Base-by-base conservation (phyloP, 2,113 vertebrate species). In the Pungitius pungitius region DNA sequence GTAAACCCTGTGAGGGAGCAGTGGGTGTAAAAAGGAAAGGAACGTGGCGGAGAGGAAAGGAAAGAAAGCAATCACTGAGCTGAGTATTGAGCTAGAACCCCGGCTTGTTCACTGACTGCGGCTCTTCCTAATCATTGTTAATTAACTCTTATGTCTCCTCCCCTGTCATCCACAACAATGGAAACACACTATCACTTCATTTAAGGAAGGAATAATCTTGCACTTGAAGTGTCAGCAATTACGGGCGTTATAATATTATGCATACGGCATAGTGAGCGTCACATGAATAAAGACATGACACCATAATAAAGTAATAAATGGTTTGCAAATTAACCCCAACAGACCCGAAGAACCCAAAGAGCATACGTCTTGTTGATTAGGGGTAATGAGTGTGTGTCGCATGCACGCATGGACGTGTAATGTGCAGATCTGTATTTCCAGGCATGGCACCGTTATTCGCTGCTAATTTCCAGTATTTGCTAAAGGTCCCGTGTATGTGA, bases 251-350 rank as follows among this genome's bases (percentile, higher is more conserved):
- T 84, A 86, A 85, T 85, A 77, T 83, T 78, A 78, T 78, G 85
- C 84, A 75, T 74, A 83, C 76, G 88, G 75, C 68, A 81, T 57
- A 51, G 82, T 61, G 79, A 81, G 85, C 77, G 71, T 84, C 76
- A 62, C 39, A 66, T 79, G 84, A 88, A 87, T 86, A 83, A 87
- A 88, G 78, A 87, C 84, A 85, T 76, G 86, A 89, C 90, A 87
- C 35, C 69, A 82, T 88, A 91, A 92, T 92, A 90, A 92, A 90
- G 81, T 79, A 88, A 90, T 90, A 89, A 89, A 92, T 87, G 89
- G 62, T 83, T 85, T 79, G 88, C 84, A 90, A 92, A 93, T 93
- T 87, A 92, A 89, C 87, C 90, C 84, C 66, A 76, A 45, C 75
- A 88, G 77, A 88, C 85, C 86, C 72, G 15, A 61, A 73, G 77